Percentiles rank a stretch among this genome's conserved stretches.
These are phyloP conservation scores for Drosophila sturtevanti DNA, from an alignment of 1,140 invertebrate genomes.

Conservation along the genomic window DNA sequence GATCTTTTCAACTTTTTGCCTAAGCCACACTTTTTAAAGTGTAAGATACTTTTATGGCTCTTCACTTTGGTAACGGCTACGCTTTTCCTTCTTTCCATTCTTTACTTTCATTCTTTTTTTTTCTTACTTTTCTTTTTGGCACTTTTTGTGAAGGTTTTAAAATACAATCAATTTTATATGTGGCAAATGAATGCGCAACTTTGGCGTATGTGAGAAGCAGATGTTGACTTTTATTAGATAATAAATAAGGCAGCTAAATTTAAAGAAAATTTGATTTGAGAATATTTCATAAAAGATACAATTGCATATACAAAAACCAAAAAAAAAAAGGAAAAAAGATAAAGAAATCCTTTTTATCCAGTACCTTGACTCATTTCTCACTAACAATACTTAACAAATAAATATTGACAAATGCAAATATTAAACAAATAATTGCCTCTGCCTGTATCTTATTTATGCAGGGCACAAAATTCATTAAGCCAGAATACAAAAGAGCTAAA, in stretches of 20 bases:
- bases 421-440: constrained; percentile 64
- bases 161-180: constrained; percentile 65
- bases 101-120: too few relatives aligned
- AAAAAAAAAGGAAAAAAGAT: neutral
- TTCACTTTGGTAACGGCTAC: too few relatives aligned
- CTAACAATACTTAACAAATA: constrained; percentile 36
- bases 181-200: constrained; percentile 25
- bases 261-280: too few relatives aligned
- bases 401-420: constrained; percentile 67
- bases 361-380: neutral
- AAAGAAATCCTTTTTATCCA: neutral
- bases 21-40: constrained; percentile 62
- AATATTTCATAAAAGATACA: too few relatives aligned
- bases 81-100: neutral
- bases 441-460: constrained; percentile 73
- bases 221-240: constrained; percentile 28
- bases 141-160: constrained; percentile 40
- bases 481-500: constrained; percentile 54
- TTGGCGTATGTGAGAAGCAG: constrained; percentile 1
- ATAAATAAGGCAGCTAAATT: constrained; percentile 2
- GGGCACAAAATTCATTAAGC: constrained; percentile 56
- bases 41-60: constrained; percentile 44
- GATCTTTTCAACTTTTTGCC: constrained; percentile 19
- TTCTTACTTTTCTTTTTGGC: neutral
- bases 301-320: too few relatives aligned